Conservation (phyloP, 1,140 invertebrate species). For the Oreohelix idahoensis region DNA sequence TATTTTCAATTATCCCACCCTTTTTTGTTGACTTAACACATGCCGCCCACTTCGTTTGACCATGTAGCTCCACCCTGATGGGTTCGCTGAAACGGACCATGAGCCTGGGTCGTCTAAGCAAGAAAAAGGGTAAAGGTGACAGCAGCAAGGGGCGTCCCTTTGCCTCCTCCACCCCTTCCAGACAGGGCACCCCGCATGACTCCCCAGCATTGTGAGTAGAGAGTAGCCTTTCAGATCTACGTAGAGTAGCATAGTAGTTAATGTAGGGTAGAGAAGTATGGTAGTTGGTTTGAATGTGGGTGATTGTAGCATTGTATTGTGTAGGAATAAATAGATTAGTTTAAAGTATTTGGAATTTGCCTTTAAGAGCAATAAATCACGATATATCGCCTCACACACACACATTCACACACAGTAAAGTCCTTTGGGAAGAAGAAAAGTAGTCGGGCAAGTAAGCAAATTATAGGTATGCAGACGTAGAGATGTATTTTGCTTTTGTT, state of each 20-base stretch:
- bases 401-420: too few species aligned
- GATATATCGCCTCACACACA: too few species aligned
- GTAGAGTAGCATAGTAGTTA: background rate
- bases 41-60: slow-evolving; percentile 9
- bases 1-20: background rate
- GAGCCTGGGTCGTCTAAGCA: slow-evolving; percentile 59
- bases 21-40: background rate
- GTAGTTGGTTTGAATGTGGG: too few species aligned
- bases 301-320: too few species aligned
- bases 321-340: too few species aligned
- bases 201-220: slow-evolving; percentile 38
- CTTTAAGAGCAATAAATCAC: too few species aligned
- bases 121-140: slow-evolving; percentile 35
- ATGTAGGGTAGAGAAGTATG: too few species aligned
- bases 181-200: slow-evolving; percentile 21
- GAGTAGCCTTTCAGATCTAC: background rate
- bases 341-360: too few species aligned
- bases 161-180: slow-evolving; percentile 8
- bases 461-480: too few species aligned
- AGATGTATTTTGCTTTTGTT: too few species aligned
- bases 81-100: slow-evolving; percentile 57
- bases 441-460: too few species aligned
- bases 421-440: too few species aligned
- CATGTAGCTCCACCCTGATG: slow-evolving; percentile 55
- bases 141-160: background rate